phyloP scores from a whole-genome alignment of 1,140 invertebrate genomes.

The Procambarus clarkii region DNA sequence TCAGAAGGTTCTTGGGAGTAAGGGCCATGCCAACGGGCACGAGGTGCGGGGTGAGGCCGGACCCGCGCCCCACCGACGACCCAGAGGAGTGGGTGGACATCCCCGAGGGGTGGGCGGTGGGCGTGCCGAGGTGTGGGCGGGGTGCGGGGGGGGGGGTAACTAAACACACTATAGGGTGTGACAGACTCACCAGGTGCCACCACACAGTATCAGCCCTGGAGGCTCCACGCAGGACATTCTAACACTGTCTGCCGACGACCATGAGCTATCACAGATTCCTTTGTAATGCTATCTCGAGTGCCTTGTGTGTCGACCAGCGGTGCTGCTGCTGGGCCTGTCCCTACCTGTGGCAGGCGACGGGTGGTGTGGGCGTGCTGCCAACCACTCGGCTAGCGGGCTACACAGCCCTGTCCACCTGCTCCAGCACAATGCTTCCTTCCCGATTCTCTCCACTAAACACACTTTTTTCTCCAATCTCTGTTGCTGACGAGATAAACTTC shows the following conservation, averaged over 20 bases:
- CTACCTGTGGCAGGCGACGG: background rate
- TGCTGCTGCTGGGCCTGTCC: background rate
- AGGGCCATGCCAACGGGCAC: conserved; percentile 38
- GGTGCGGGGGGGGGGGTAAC: no score
- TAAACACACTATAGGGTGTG: background rate
- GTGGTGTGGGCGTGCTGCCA: conserved; percentile 36
- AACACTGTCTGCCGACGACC: no score
- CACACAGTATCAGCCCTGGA: background rate
- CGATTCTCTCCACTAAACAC: background rate
- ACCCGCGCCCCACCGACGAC: conserved; percentile 31
- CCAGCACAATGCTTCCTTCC: background rate
- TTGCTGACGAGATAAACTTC: background rate
- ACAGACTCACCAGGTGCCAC: background rate
- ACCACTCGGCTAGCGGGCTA: background rate
- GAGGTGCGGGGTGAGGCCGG: background rate
- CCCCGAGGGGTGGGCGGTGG: background rate
- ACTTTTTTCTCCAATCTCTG: background rate
- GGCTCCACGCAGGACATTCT: background rate
- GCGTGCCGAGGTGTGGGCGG: background rate
- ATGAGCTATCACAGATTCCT: no score
- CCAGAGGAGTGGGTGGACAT: conserved; percentile 50
- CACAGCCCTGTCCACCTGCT: background rate
- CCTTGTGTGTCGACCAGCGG: no score
- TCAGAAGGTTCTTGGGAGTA: conserved; percentile 52
- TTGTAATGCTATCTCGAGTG: no score